Evolutionary conservation across 1,140 invertebrate species (phyloP), one percentile per base, ranked within the genome.

Genomic region (Orius laevigatus): DNA sequence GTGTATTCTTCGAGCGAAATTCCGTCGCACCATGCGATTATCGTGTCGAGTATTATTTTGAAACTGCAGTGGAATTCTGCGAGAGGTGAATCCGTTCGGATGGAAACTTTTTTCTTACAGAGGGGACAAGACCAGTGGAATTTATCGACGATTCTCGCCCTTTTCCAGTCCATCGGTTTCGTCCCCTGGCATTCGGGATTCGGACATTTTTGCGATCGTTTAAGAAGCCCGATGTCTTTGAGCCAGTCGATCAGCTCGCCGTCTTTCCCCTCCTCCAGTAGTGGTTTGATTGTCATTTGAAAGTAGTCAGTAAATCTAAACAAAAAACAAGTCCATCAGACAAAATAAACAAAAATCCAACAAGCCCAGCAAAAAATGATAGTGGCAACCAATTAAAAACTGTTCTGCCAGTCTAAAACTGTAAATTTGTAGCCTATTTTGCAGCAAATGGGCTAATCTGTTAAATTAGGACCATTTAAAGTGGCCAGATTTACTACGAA

Each of bases 161-260:
- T 58, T 35, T 56, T 57, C 60, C 60, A 62, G 14, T 51, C 46
- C 58, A 62, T 58, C 8, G 51, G 52, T 14, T 56, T 58, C n/a
- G 42, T 46, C n/a, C 57, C 57, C 39, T 55, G 56, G 43, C 60
- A 62, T 16, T 57, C 53, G 8, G 53, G 25, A 18, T 57, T 59
- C 1, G 53, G 45, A 47, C 60, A 62, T 44, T 57, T 56, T 35
- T 55, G 46, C 4, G 57, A 53, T 16, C 53, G 50, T 2, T 53
- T 40, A 12, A 62, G 40, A 2, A 62, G 48, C 8, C 56, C 56
- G 18, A 59, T 59, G 16, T 58, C 55, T 55, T 62, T 62, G 34
- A 62, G 41, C 60, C 60, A 60, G n/a, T 59, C 57, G 38, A 57
- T 60, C 5, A 62, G 46, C 44, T 62, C 58, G 8, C 53, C 59